These are phyloP conservation scores for Colletes gigas DNA, from an alignment of 1,140 invertebrate species.

Conservation along the genomic window DNA sequence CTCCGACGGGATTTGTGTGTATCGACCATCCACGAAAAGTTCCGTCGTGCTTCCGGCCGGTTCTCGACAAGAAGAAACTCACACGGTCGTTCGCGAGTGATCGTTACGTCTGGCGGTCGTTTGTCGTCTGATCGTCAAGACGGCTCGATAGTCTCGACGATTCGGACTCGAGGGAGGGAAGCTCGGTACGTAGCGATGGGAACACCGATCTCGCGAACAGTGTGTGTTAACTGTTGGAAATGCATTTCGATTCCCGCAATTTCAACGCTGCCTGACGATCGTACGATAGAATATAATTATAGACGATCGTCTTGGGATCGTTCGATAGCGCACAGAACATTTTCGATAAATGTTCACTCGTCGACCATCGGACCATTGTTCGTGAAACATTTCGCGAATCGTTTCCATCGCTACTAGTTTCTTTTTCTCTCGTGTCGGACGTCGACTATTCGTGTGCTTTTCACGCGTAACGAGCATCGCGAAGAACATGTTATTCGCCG, in stretches of 20 bases:
- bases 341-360: neutral
- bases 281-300: no score
- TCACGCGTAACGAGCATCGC: neutral
- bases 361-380: neutral
- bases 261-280: neutral
- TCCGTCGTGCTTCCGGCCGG: neutral
- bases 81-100: slow-evolving; percentile 10
- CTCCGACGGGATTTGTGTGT: slow-evolving; percentile 8
- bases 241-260: no score
- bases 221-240: no score
- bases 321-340: no score
- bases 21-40: slow-evolving; percentile 38
- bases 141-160: slow-evolving; percentile 27
- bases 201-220: neutral
- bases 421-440: neutral
- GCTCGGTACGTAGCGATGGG: slow-evolving; percentile 16
- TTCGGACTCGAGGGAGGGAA: slow-evolving; percentile 29
- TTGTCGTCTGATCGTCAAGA: slow-evolving; percentile 9
- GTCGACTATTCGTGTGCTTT: neutral
- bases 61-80: neutral
- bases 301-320: no score
- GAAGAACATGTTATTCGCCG: neutral
- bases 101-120: neutral
- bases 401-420: no score
- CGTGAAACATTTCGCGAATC: neutral